Base-by-base conservation (phyloP, 2,888 invertebrate genomes). In the Parascotia fuliginaria region DNA sequence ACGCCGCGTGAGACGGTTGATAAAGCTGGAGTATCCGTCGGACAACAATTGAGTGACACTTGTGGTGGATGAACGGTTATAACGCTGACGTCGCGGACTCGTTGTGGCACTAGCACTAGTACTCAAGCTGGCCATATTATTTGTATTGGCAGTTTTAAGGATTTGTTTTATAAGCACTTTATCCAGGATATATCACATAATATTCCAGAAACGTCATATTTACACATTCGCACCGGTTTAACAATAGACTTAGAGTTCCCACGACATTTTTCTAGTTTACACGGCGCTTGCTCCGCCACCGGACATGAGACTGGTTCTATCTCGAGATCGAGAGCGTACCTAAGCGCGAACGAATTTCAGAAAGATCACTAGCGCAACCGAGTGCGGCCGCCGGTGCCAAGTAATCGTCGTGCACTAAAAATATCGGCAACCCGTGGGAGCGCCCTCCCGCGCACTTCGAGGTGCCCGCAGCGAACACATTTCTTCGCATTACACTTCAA, bases 31-130 rank as follows among this genome's bases (percentile, higher is more conserved):
- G 87, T 97, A 97, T 70, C 97, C 97, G 82, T 97, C 97, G 68
- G 95, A 96, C 70, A 97, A 92, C 74, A 97, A 92, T 87, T 97
- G 97, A 61, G 97, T 96, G 70, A 97, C 96, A 89, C 97, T 97
- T 39, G 95, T 94, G 52, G 96, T 95, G 42, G 97, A 96, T 59
- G 94, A 93, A 58, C 97, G 95, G 64, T 95, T 93, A 87, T 97
- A 97, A 64, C 96, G 94, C 78, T 94, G 94, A 65, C 95, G 94
- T 57, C 94, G 93, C 79, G 81, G 94, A 77, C 87, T 93, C 45
- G 88, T 85, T 59, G 85, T 81, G 54, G 79, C 83, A 71, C 79
- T 83, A 67, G 83, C 83, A 70, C 79, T 83, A 58, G 84, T 77
- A 74, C 81, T 84, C 53, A 90, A 61, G 67, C 82, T 85, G 55